Evolutionary conservation across 1,140 invertebrate species (phyloP).

Genomic region (Potamilus streckersoni): DNA sequence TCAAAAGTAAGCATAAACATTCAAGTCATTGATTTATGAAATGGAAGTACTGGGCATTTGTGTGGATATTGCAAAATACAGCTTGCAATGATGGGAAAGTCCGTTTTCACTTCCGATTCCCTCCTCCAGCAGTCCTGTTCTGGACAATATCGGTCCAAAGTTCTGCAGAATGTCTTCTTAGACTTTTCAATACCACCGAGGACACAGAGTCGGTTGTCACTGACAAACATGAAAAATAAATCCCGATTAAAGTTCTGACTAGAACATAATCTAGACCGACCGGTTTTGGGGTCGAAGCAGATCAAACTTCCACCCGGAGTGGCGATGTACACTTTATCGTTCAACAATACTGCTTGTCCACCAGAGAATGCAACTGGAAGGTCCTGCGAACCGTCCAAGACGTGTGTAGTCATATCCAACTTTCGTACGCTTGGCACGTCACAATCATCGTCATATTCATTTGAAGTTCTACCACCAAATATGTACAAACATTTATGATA

Average conservation of each 20-base stretch:
- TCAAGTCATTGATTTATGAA: slow-evolving; percentile 2
- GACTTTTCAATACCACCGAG: slow-evolving; percentile 7
- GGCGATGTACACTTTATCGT: slow-evolving; percentile 16
- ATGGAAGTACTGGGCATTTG: slow-evolving; percentile 19
- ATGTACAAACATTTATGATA: slow-evolving; percentile 13
- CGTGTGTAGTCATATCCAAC: slow-evolving; percentile 9
- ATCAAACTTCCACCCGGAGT: slow-evolving; percentile 22
- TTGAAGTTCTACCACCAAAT: slow-evolving; percentile 21
- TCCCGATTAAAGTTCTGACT: slow-evolving; percentile 15
- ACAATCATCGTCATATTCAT: not conserved
- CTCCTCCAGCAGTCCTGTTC: slow-evolving; percentile 9
- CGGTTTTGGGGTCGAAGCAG: slow-evolving; percentile 10
- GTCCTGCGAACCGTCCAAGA: not conserved
- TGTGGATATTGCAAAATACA: slow-evolving; percentile 14
- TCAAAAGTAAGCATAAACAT: too few relatives aligned
- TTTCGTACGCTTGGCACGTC: slow-evolving; percentile 11
- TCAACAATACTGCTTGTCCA: slow-evolving; percentile 21
- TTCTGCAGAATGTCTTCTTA: not conserved
- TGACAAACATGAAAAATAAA: slow-evolving; percentile 16
- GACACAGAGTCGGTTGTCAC: not conserved
- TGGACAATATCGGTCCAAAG: slow-evolving; percentile 19
- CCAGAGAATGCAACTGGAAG: slow-evolving; percentile 20
- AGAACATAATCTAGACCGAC: slow-evolving; percentile 18
- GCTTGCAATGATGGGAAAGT: slow-evolving; percentile 13
- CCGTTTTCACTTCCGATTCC: not conserved